Conservation (phyloP, 2,113 vertebrate species). For the Pampusana beccarii region DNA sequence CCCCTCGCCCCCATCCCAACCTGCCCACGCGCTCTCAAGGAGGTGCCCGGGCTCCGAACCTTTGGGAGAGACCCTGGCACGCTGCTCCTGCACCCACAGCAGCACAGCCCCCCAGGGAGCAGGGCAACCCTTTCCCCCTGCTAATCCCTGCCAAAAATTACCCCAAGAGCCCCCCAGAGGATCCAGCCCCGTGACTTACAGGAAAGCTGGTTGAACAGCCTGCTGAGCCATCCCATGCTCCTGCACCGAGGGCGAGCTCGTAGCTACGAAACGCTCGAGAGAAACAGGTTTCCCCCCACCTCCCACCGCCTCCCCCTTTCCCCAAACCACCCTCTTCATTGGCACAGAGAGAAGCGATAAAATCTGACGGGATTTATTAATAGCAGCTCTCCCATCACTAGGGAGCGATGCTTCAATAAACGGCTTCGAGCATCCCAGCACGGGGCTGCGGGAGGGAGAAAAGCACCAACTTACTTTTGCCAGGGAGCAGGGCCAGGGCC, state of each 20-base stretch:
- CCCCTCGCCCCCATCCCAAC: background rate
- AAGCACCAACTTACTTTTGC: background rate
- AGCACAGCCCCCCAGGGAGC: background rate
- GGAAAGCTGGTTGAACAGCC: background rate
- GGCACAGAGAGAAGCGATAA: background rate
- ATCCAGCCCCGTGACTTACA: background rate
- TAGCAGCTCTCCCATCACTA: background rate
- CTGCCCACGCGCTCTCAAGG: rapidly evolving
- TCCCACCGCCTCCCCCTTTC: background rate
- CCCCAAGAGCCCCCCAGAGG: background rate
- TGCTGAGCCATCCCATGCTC: conserved; percentile 40
- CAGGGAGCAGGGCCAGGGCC: background rate
- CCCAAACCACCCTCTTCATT: background rate
- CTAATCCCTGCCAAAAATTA: background rate
- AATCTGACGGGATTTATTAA: conserved; percentile 8
- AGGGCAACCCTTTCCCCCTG: background rate
- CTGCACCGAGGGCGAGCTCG: background rate
- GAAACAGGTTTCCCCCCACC: background rate
- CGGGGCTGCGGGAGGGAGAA: background rate
- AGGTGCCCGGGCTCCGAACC: background rate
- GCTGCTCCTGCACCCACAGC: background rate
- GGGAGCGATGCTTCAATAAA: background rate
- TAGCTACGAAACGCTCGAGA: background rate
- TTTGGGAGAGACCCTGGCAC: background rate
- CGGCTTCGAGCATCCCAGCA: background rate